Evolutionary conservation across 2,888 invertebrate species (phyloP).

Genomic region (Amphiduros pacificus): DNA sequence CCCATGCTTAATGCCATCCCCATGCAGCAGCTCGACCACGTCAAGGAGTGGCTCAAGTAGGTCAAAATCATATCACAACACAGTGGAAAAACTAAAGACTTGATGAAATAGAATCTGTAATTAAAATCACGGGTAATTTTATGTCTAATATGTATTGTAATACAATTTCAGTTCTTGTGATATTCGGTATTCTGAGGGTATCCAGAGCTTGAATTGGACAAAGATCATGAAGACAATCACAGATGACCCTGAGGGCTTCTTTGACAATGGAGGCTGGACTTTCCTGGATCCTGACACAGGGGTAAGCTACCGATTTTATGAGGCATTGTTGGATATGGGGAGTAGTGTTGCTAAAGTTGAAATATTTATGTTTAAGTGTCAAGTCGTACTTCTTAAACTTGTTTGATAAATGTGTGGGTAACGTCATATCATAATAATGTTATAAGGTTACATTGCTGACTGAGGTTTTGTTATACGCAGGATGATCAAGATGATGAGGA

Average conservation of each 20-base stretch:
- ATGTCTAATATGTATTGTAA: too few relatives aligned
- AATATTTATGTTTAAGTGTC: too few relatives aligned
- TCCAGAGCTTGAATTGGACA: slow-evolving; percentile 97
- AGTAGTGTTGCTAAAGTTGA: too few relatives aligned
- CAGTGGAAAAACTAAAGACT: too few relatives aligned
- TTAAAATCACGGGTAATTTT: too few relatives aligned
- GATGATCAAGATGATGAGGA: slow-evolving; percentile 69
- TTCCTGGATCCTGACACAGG: slow-evolving; percentile 92
- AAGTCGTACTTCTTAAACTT: too few relatives aligned
- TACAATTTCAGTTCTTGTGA: slow-evolving; percentile 80
- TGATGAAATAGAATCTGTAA: too few relatives aligned
- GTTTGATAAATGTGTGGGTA: background rate
- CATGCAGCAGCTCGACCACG: slow-evolving; percentile 98
- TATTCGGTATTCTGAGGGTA: slow-evolving; percentile 95
- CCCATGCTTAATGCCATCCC: slow-evolving; percentile 99
- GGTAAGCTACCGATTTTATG: slow-evolving; percentile 35
- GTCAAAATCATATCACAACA: too few relatives aligned
- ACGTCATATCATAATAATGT: background rate
- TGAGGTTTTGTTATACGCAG: background rate
- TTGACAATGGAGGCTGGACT: slow-evolving; percentile 97
- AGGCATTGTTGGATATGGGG: too few relatives aligned
- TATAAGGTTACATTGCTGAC: background rate
- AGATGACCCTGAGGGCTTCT: slow-evolving; percentile 98
- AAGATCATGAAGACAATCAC: slow-evolving; percentile 99
- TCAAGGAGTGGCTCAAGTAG: slow-evolving; percentile 98